phyloP scores from a whole-genome alignment of 2,113 vertebrate genomes.

The Odontesthes bonariensis region DNA sequence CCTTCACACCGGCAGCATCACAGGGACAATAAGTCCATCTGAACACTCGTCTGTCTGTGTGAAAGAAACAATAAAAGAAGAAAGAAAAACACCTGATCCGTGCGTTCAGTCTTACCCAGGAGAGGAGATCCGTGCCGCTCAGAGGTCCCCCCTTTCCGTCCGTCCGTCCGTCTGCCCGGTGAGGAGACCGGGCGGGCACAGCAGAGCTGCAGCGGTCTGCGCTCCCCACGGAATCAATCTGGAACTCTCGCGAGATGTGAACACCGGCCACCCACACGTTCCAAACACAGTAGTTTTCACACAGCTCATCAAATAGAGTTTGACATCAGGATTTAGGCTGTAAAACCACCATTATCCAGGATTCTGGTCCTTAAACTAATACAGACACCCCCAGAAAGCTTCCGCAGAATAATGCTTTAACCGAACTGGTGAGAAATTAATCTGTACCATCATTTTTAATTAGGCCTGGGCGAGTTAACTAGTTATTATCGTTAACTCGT shows the following conservation, averaged over 20 bases:
- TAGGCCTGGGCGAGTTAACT: no score
- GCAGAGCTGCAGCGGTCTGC: slow-evolving; percentile 5
- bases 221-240: background rate
- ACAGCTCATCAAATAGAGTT: background rate
- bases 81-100: background rate
- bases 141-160: background rate
- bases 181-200: slow-evolving; percentile 48
- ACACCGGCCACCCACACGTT: background rate
- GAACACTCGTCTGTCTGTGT: background rate
- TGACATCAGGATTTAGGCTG: background rate
- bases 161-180: slow-evolving; percentile 17
- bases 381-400: no score
- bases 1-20: slow-evolving; percentile 31
- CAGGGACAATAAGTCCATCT: background rate
- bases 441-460: no score
- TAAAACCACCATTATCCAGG: background rate
- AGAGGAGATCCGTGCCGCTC: slow-evolving; percentile 36
- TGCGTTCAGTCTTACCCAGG: slow-evolving; percentile 36
- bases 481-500: no score
- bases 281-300: background rate
- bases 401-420: background rate
- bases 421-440: background rate
- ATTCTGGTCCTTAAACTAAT: background rate
- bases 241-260: slow-evolving; percentile 52
- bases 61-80: no score